Base-by-base conservation (phyloP, 2,113 vertebrate genomes). In the Xenopus borealis region DNA sequence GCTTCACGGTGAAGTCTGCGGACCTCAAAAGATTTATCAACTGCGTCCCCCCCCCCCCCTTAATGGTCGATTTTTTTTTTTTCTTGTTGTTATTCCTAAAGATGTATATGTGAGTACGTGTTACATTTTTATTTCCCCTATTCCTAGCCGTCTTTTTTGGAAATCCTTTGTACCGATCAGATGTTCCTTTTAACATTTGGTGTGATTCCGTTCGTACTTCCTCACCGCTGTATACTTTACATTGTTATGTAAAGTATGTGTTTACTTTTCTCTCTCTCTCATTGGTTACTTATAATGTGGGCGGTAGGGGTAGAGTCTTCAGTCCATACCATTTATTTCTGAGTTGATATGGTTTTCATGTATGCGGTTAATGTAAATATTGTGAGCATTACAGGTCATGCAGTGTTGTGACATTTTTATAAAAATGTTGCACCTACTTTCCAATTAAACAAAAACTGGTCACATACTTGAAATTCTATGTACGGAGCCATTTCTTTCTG, bases 351-450 rank as follows among this genome's bases (percentile, higher is more conserved):
- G 88, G 86, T 94, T 95, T 94, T 85, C 53, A 78, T 95, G 93
- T 95, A 93, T 93, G 91, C 92, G 92, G 91, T 94, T 83, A 74
- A 90, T 97, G 94, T 97, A 95, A 95, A 95, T 97, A 95, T 94
- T 94, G 93, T 96, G 92, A 94, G 93, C 91, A 88, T 94, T 94
- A 92, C 93, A 97, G 94, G 93, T 94, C 92, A 92, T 94, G 87
- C 92, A 87, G 94, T 94, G 93, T 91, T 94, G 93, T 92, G 91
- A 98, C 94, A 96, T 95, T 97, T 91, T 90, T 89, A 62, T n/a
- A 93, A 84, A 89, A 94, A 96, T 94, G 94, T 96, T 96, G 92
- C 95, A 94, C 94, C 93, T 87, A 95, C 93, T 92, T 97, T 95
- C 87, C 87, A 84, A 97, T 96, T 98, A 95, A 97, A 91, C 55